Evolutionary conservation across 2,113 vertebrate species (phyloP).

Genomic region (Acinonyx jubatus): DNA sequence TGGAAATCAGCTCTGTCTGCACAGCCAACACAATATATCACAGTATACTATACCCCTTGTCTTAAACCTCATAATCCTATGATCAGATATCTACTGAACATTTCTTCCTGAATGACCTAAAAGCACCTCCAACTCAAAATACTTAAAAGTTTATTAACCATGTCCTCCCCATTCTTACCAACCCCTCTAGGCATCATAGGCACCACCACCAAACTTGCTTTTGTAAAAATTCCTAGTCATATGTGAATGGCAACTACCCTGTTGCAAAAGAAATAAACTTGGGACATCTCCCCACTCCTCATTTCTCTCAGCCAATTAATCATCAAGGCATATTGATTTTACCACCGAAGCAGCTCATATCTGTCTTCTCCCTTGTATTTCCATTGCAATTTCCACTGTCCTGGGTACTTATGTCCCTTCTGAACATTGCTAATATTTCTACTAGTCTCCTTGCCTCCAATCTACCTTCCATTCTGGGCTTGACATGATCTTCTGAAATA

Average conservation of each 20-base stretch:
- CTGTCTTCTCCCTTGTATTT: not conserved
- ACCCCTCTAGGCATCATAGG: not conserved
- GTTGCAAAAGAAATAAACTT: slow-evolving; percentile 23
- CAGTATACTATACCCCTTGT: not conserved
- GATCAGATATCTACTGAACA: not conserved
- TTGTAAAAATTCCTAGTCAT: not conserved
- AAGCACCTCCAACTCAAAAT: not conserved
- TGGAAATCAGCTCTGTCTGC: not conserved
- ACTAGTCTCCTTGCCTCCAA: not conserved
- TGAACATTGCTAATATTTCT: slow-evolving; percentile 3
- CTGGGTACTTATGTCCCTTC: not conserved
- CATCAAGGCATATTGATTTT: not conserved
- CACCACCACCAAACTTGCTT: not conserved
- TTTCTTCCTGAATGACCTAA: not conserved
- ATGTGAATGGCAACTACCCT: not conserved
- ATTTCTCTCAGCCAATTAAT: slow-evolving; percentile 11
- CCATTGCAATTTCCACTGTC: not conserved
- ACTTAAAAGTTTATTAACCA: slow-evolving; percentile 13
- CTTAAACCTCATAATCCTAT: not conserved
- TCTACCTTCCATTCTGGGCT: not conserved
- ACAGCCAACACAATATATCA: not conserved
- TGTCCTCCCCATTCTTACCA: not conserved
- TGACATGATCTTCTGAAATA: not conserved
- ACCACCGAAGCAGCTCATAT: not conserved
- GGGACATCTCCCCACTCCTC: not conserved